Conservation (phyloP, 2,797 vertebrate genomes). For the Spondyliosoma cantharus region DNA sequence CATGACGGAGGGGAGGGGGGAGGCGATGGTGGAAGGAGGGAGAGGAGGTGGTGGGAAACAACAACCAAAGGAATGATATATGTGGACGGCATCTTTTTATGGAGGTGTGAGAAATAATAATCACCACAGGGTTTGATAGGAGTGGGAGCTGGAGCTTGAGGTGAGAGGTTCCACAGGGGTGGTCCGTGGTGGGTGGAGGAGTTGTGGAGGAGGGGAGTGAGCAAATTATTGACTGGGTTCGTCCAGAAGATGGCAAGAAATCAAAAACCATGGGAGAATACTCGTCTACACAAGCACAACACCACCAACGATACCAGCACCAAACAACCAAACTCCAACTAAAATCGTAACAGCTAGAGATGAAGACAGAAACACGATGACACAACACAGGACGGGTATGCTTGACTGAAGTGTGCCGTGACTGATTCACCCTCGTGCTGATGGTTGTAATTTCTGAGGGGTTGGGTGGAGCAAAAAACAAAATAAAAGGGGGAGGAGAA, state of each 20-base stretch:
- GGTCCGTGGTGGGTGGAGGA: constrained; percentile 75
- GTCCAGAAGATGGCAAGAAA: constrained; percentile 83
- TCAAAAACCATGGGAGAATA: constrained; percentile 81
- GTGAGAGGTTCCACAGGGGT: constrained; percentile 68
- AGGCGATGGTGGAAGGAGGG: constrained; percentile 68
- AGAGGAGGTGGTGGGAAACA: constrained; percentile 73
- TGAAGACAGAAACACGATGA: constrained; percentile 76
- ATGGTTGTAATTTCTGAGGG: constrained; percentile 79
- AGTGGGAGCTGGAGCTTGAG: constrained; percentile 66
- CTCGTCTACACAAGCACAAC: constrained; percentile 78
- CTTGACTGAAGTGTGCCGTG: constrained; percentile 70
- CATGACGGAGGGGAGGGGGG: constrained; percentile 67
- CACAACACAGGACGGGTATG: constrained; percentile 77
- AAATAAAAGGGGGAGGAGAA: constrained; percentile 22
- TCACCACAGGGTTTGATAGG: constrained; percentile 74
- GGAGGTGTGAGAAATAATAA: constrained; percentile 81
- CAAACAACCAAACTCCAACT: constrained; percentile 79
- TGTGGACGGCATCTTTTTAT: constrained; percentile 80
- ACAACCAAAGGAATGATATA: constrained; percentile 84
- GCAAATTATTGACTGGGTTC: constrained; percentile 73
- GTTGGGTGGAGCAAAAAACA: constrained; percentile 81
- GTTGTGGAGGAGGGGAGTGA: constrained; percentile 72
- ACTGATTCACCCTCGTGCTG: constrained; percentile 76
- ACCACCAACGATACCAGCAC: constrained; percentile 77
- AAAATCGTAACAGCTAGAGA: constrained; percentile 73